Percentiles rank a stretch among this genome's conserved stretches.
phyloP scores from a whole-genome alignment of 2,797 vertebrate genomes.

The Malurus splendens region DNA sequence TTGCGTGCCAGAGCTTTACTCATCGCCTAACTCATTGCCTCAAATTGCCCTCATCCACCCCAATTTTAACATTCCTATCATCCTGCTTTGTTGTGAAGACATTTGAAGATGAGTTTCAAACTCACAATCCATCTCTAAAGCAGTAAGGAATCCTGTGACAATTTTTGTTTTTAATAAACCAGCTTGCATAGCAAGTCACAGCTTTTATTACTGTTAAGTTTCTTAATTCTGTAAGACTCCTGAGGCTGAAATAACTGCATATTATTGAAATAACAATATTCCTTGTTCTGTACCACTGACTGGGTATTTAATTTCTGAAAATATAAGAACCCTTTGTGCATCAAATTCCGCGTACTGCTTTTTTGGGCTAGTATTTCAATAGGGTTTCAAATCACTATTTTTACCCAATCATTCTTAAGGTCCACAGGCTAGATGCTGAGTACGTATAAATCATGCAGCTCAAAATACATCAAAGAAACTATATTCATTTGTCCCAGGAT shows the following conservation, averaged over 20 bases:
- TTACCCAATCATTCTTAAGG: background rate
- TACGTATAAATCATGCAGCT: background rate
- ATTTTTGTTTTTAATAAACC: background rate
- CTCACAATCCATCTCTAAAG: background rate
- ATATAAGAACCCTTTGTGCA: background rate
- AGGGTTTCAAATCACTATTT: background rate
- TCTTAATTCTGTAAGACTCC: background rate
- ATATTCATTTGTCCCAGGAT: background rate
- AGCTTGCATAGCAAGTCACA: background rate
- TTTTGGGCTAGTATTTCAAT: slow-evolving; percentile 4
- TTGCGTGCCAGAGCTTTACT: background rate
- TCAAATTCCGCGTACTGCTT: background rate
- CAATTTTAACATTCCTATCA: background rate
- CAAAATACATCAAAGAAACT: background rate
- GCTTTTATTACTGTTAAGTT: background rate
- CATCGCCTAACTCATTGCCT: background rate
- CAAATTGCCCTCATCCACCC: background rate
- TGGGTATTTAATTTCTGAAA: background rate
- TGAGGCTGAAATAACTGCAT: background rate
- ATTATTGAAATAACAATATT: too few species aligned
- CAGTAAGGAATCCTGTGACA: background rate
- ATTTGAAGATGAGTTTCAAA: background rate
- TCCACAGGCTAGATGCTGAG: background rate
- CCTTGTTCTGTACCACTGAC: background rate
- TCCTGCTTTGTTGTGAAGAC: background rate